Evolutionary conservation across 1,140 invertebrate genomes (phyloP).

Genomic region (Micrasema longulum): DNA sequence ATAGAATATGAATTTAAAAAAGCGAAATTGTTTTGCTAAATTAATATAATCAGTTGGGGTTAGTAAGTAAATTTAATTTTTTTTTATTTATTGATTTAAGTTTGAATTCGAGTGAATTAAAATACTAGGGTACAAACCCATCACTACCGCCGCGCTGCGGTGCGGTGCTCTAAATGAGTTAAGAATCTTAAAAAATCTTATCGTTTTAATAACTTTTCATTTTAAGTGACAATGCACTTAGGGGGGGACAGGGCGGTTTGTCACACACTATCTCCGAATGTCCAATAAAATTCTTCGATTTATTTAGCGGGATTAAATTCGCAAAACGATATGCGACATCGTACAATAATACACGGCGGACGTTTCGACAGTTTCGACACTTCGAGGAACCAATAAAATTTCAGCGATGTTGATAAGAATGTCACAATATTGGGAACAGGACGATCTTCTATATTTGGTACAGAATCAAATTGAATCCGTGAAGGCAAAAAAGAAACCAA

Average conservation of each 20-base stretch:
- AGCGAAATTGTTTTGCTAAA: no score
- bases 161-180: no score
- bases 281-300: constrained; percentile 53
- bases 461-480: no score
- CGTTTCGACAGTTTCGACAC: constrained; percentile 35
- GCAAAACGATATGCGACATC: constrained; percentile 47
- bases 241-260: constrained; percentile 45
- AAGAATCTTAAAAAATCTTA: not conserved
- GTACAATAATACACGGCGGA: constrained; percentile 37
- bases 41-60: no score
- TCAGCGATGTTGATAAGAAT: constrained; percentile 23
- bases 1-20: no score
- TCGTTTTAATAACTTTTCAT: constrained; percentile 47
- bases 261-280: constrained; percentile 47
- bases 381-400: constrained; percentile 43
- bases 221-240: constrained; percentile 54
- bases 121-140: no score
- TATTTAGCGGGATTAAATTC: constrained; percentile 47
- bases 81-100: no score
- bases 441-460: constrained; percentile 1
- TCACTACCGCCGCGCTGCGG: no score
- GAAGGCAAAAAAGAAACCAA: no score
- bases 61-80: no score
- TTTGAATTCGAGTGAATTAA: no score
- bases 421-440: not conserved